Conservation (phyloP, 2,797 vertebrate genomes). For the Diceros bicornis region DNA sequence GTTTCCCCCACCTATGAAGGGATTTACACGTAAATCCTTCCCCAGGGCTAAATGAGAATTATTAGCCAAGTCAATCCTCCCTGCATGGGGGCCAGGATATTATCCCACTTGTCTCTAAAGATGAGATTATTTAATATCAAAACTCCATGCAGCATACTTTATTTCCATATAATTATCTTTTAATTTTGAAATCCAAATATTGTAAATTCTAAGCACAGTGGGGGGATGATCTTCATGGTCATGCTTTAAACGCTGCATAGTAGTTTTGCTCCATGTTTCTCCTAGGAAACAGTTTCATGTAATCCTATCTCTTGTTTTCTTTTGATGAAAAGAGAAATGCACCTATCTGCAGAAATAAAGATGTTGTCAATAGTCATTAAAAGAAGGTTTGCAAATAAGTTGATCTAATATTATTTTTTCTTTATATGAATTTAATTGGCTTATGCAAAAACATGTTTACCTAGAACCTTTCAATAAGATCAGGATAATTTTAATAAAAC, state of each 20-base stretch:
- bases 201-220: background rate
- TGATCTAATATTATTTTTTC: background rate
- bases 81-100: background rate
- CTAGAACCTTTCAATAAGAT: background rate
- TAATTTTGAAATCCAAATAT: background rate
- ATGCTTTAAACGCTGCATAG: background rate
- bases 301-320: background rate
- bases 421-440: background rate
- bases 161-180: background rate
- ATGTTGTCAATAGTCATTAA: background rate
- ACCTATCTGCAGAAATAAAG: background rate
- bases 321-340: background rate
- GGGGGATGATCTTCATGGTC: background rate
- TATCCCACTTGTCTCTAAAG: constrained; percentile 40
- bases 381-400: constrained; percentile 13
- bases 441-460: background rate
- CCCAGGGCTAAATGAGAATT: background rate
- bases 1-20: constrained; percentile 56
- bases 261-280: background rate
- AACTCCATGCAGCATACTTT: background rate
- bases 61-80: background rate
- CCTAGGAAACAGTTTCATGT: background rate
- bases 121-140: background rate
- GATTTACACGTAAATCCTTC: background rate
- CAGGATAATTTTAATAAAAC: constrained; percentile 26